These are phyloP conservation scores for Neoascia interrupta DNA, from an alignment of 2,888 invertebrate genomes.

Conservation along the genomic window DNA sequence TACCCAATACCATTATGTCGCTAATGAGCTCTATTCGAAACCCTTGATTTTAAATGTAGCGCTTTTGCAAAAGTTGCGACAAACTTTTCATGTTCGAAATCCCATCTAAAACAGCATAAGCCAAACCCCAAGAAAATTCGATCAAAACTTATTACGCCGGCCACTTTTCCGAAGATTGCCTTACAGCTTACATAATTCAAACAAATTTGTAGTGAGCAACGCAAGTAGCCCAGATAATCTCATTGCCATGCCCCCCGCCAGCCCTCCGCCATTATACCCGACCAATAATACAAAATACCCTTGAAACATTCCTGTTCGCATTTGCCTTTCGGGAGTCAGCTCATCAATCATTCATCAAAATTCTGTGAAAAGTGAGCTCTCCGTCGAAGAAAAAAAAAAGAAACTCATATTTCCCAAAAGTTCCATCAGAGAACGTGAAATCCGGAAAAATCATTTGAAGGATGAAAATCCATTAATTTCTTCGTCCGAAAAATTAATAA, in stretches of 20 bases:
- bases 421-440: constrained; percentile 14
- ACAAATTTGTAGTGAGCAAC: constrained; percentile 38
- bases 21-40: no score
- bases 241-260: not conserved
- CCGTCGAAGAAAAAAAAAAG: not conserved
- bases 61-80: not conserved
- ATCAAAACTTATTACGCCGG: not conserved
- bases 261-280: no score
- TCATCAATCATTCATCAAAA: constrained; percentile 65
- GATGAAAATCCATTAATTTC: constrained; percentile 64
- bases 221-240: constrained; percentile 49
- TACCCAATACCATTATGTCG: not conserved
- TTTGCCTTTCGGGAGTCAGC: constrained; percentile 22
- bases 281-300: constrained; percentile 26
- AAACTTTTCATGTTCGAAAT: not conserved
- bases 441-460: constrained; percentile 39
- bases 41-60: not conserved
- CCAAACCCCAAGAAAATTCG: not conserved
- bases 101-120: not conserved
- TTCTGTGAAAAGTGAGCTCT: constrained; percentile 22
- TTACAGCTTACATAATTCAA: constrained; percentile 52
- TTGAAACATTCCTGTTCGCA: constrained; percentile 12
- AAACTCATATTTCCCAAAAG: constrained; percentile 37
- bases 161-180: constrained; percentile 49
- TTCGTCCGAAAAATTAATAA: constrained; percentile 51